These are phyloP conservation scores for Psittacula cyanocephala DNA, from an alignment of 2,113 vertebrate genomes.

Conservation along the genomic window DNA sequence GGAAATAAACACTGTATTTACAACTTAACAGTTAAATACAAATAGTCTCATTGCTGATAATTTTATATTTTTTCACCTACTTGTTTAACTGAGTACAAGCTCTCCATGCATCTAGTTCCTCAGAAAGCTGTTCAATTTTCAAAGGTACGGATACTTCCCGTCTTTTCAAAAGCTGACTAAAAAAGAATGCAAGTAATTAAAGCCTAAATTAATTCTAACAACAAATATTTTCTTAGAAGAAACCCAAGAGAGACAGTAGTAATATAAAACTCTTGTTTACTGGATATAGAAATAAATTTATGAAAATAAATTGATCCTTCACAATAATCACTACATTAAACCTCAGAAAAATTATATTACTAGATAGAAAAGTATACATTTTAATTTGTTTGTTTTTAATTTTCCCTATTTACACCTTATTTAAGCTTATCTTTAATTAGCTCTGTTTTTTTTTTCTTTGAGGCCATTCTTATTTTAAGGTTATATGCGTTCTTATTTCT, in stretches of 20 bases:
- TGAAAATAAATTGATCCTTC: background rate
- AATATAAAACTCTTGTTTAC: background rate
- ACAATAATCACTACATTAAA: background rate
- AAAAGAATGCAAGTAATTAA: conserved; percentile 39
- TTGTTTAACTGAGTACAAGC: conserved; percentile 77
- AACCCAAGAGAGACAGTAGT: background rate
- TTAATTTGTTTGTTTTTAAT: background rate
- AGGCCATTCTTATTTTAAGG: background rate
- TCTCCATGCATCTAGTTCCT: conserved; percentile 92
- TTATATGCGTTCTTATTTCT: background rate
- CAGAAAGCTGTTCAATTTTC: conserved; percentile 88
- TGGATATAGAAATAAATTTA: background rate
- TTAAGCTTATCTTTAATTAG: background rate
- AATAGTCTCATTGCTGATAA: background rate
- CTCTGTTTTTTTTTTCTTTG: background rate
- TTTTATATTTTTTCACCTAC: conserved; percentile 71
- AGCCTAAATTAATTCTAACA: background rate
- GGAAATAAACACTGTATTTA: background rate
- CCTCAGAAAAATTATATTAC: background rate
- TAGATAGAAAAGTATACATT: background rate
- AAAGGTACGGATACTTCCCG: conserved; percentile 90
- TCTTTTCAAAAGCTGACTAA: conserved; percentile 93
- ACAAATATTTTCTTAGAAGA: background rate
- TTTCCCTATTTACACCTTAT: background rate
- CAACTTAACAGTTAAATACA: background rate